phyloP scores from a whole-genome alignment of 2,113 vertebrate species.

The Oxygymnocypris stewartii region DNA sequence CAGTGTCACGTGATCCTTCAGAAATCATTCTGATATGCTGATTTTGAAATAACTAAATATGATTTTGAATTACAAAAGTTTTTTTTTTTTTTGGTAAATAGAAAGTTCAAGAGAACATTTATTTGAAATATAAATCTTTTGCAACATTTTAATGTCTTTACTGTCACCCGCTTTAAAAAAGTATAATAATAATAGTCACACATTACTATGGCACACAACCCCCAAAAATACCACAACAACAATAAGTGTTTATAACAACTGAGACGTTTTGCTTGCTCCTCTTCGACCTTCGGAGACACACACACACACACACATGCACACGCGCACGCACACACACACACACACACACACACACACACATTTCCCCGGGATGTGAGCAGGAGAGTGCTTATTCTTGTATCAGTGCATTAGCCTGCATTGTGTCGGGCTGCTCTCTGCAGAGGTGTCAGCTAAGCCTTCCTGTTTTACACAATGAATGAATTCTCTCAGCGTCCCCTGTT shows the following conservation, averaged over 20 bases:
- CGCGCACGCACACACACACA: neutral
- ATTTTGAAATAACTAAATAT: neutral
- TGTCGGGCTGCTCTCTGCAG: constrained; percentile 45
- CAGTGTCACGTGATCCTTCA: neutral
- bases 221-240: neutral
- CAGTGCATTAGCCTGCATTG: constrained; percentile 55
- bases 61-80: too few species aligned
- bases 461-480: constrained; percentile 60
- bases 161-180: too few species aligned
- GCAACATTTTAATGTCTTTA: too few species aligned
- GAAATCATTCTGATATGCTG: neutral
- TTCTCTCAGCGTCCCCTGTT: constrained; percentile 55
- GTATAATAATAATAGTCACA: too few species aligned
- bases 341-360: constrained; percentile 24
- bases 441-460: constrained; percentile 61
- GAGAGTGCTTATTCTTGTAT: constrained; percentile 26
- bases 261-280: neutral
- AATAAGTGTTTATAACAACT: neutral
- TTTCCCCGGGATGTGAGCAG: constrained; percentile 59
- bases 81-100: neutral
- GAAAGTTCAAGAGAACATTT: neutral
- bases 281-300: neutral
- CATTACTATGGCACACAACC: neutral
- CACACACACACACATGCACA: neutral
- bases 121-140: neutral